These are phyloP conservation scores for Macrophya annulata DNA, from an alignment of 2,888 invertebrate species.

Conservation along the genomic window DNA sequence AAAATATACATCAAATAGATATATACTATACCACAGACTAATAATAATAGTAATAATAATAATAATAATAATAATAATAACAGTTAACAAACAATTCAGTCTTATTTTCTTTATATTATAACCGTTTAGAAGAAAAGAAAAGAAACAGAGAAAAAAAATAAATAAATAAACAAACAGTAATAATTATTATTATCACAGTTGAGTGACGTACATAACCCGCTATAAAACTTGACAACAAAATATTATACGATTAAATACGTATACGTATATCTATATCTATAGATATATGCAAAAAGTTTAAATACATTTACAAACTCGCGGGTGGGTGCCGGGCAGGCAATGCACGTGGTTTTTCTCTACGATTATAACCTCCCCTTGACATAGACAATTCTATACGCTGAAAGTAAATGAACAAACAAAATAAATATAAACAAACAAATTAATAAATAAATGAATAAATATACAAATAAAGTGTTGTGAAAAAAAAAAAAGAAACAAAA, in stretches of 20 bases:
- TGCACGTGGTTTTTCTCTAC: background rate
- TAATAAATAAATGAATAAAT: constrained; percentile 23
- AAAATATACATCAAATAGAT: too few species aligned
- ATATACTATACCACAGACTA: too few species aligned
- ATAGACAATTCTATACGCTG: too few species aligned
- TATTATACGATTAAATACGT: background rate
- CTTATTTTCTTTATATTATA: background rate
- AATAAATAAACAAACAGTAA: too few species aligned
- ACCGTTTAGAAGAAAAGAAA: background rate
- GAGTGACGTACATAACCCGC: background rate
- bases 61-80: background rate
- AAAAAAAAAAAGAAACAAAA: too few species aligned
- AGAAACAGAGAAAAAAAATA: too few species aligned
- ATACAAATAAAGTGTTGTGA: constrained; percentile 34
- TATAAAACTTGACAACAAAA: background rate
- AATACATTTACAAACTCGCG: background rate
- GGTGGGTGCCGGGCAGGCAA: too few species aligned
- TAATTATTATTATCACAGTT: background rate
- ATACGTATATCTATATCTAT: background rate
- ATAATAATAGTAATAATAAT: too few species aligned
- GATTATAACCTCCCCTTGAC: too few species aligned
- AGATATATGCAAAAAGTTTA: too few species aligned
- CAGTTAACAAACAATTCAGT: background rate
- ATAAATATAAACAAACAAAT: background rate
- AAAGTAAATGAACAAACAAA: too few species aligned